phyloP scores from a whole-genome alignment of 2,888 invertebrate genomes.

The Nephrotoma flavescens region DNA sequence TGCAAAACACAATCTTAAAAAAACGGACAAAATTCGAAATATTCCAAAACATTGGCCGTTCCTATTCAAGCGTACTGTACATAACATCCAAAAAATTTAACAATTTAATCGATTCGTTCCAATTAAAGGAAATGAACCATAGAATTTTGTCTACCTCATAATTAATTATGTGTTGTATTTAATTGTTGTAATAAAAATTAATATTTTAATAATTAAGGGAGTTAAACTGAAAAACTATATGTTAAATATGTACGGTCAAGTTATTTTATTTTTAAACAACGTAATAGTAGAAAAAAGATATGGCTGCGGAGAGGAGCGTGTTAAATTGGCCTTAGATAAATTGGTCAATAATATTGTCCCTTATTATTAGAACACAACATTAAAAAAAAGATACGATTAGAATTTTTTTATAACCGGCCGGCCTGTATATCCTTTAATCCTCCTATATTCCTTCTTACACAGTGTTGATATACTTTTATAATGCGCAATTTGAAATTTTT shows the following conservation, averaged over 20 bases:
- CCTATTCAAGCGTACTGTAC: no score
- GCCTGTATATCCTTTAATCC: not conserved
- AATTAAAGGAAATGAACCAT: no score
- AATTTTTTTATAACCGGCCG: not conserved
- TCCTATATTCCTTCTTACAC: not conserved
- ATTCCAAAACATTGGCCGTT: no score
- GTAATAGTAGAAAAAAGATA: not conserved
- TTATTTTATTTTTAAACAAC: not conserved
- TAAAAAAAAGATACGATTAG: not conserved
- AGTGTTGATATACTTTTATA: not conserved
- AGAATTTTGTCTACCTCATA: no score
- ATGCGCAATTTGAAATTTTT: not conserved
- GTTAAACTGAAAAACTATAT: no score
- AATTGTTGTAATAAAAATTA: no score
- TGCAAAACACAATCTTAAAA: no score
- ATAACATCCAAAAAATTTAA: no score
- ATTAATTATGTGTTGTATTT: no score
- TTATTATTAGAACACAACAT: not conserved
- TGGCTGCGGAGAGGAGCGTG: not conserved
- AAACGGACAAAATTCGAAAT: no score
- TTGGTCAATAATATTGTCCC: not conserved
- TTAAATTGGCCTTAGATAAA: not conserved
- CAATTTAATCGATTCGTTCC: no score
- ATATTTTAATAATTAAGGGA: no score
- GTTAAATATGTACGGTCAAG: not conserved